Conservation (phyloP, 2,113 vertebrate genomes). For the Ia io region DNA sequence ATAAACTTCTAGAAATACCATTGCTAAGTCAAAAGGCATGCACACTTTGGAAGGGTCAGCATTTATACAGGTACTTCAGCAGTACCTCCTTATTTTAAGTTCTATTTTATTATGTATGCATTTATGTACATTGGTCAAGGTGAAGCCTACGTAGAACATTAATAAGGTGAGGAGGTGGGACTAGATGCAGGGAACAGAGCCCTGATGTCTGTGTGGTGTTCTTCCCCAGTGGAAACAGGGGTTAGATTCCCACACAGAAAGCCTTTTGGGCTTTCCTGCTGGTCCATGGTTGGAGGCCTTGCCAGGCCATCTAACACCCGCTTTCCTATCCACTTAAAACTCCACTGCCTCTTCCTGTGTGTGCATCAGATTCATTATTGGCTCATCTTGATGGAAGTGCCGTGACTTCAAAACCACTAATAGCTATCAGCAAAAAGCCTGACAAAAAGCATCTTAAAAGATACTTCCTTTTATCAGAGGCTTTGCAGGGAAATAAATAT, state of each 20-base stretch:
- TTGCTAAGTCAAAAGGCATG: background rate
- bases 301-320: background rate
- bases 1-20: constrained; percentile 26
- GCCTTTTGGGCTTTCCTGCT: background rate
- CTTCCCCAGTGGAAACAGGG: background rate
- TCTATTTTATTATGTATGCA: background rate
- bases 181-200: background rate
- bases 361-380: background rate
- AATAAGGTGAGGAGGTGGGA: background rate
- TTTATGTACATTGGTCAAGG: background rate
- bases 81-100: background rate
- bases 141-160: background rate
- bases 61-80: background rate
- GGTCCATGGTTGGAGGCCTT: background rate
- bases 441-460: constrained; percentile 41
- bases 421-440: constrained; percentile 41
- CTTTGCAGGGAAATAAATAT: constrained; percentile 45
- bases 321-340: background rate
- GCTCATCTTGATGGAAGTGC: background rate
- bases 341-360: constrained; percentile 15
- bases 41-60: background rate
- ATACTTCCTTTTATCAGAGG: constrained; percentile 42
- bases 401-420: constrained; percentile 26
- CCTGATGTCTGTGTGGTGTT: background rate
- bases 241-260: background rate